Conservation (phyloP, 2,888 invertebrate genomes). For the Piscicola geometra region DNA sequence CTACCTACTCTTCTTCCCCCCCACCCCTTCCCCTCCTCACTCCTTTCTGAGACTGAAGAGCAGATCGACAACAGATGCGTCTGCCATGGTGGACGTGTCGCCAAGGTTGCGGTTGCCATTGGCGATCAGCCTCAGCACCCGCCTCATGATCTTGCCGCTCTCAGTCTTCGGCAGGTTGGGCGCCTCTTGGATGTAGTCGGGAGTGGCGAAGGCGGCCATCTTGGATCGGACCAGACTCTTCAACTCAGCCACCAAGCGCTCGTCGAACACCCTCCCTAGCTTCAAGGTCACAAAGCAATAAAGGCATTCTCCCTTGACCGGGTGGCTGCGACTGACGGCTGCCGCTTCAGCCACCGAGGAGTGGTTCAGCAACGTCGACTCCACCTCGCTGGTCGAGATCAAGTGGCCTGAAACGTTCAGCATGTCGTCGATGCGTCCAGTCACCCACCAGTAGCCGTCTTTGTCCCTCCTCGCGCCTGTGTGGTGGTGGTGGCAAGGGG, state of each 20-base stretch:
- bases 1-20: not conserved
- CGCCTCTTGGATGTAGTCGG: conserved; percentile 88
- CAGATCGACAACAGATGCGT: conserved; percentile 73
- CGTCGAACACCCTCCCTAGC: conserved; percentile 59
- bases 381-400: conserved; percentile 86
- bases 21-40: conserved; percentile 37
- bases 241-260: not conserved
- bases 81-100: conserved; percentile 87
- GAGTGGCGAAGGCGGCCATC: conserved; percentile 92
- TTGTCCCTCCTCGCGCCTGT: conserved; percentile 81
- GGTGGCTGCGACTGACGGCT: conserved; percentile 88
- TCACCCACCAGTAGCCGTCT: conserved; percentile 72
- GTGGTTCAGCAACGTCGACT: conserved; percentile 60
- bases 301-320: conserved; percentile 90
- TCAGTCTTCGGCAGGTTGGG: conserved; percentile 91
- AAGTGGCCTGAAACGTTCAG: conserved; percentile 95
- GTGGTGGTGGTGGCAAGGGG: conserved; percentile 53
- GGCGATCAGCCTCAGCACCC: conserved; percentile 88
- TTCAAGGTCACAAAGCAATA: conserved; percentile 94
- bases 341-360: conserved; percentile 81
- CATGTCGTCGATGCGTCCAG: conserved; percentile 96
- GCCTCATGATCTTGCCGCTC: conserved; percentile 95
- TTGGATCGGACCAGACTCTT: conserved; percentile 67
- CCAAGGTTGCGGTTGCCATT: conserved; percentile 82
- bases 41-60: conserved; percentile 48